Evolutionary conservation across 2,113 vertebrate genomes (phyloP).

Genomic region (Sander lucioperca): DNA sequence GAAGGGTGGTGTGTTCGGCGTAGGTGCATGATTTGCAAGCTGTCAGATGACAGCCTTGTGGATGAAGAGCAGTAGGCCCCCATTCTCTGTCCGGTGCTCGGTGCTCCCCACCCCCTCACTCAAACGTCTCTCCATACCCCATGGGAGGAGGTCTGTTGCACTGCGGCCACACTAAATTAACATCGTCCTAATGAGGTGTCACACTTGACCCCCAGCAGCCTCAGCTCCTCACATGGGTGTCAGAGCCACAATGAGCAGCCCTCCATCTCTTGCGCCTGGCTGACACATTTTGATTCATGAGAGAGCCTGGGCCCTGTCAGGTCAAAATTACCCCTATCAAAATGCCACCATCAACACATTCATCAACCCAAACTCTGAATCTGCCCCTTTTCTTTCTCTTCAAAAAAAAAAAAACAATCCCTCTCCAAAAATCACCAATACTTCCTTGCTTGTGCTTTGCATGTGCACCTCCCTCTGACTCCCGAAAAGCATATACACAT

Average conservation of each 20-base stretch:
- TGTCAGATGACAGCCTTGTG: constrained; percentile 75
- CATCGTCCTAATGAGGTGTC: constrained; percentile 91
- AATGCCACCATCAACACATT: constrained; percentile 88
- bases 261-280: constrained; percentile 88
- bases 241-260: constrained; percentile 89
- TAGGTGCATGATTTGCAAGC: constrained; percentile 78
- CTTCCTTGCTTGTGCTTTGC: constrained; percentile 14
- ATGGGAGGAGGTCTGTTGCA: constrained; percentile 86
- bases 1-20: neutral
- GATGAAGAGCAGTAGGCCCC: constrained; percentile 77
- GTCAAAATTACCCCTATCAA: constrained; percentile 91
- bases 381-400: constrained; percentile 53
- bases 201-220: constrained; percentile 91
- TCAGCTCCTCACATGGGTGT: constrained; percentile 87
- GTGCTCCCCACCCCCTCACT: constrained; percentile 75
- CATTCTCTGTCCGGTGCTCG: constrained; percentile 76
- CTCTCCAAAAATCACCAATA: constrained; percentile 60
- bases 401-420: constrained; percentile 51
- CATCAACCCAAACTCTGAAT: constrained; percentile 84
- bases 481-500: constrained; percentile 8
- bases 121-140: constrained; percentile 76
- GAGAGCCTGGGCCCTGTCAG: constrained; percentile 88
- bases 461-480: constrained; percentile 17
- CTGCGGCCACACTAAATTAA: constrained; percentile 90
- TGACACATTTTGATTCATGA: constrained; percentile 95